phyloP scores from a whole-genome alignment of 2,888 invertebrate species.

The Petrophora chlorosata region DNA sequence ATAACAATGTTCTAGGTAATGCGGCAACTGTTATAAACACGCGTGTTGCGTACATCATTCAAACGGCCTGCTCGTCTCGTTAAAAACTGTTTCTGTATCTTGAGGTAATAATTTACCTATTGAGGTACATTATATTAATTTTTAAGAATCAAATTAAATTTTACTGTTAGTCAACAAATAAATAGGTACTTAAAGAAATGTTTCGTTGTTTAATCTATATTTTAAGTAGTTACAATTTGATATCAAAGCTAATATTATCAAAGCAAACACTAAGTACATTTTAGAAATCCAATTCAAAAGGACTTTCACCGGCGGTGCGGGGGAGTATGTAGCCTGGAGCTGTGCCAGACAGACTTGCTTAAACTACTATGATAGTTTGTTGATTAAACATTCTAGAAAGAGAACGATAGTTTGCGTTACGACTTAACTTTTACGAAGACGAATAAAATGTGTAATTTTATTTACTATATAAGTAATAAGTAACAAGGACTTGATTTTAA shows the following conservation, averaged over 20 bases:
- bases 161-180: no score
- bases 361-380: background rate
- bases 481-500: no score
- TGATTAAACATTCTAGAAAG: background rate
- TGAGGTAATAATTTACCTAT: no score
- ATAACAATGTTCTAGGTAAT: no score
- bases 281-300: conserved; percentile 26
- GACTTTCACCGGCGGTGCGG: conserved; percentile 47
- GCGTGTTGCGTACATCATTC: no score
- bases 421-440: background rate
- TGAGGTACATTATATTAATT: no score
- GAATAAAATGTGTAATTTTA: background rate
- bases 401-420: background rate
- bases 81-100: no score
- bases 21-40: no score
- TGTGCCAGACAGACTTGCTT: conserved; percentile 46
- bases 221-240: background rate
- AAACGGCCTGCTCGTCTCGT: no score
- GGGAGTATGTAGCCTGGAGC: conserved; percentile 42
- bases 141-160: no score
- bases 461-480: no score
- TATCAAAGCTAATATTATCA: conserved; percentile 7
- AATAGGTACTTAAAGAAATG: no score
- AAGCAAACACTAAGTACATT: conserved; percentile 10
- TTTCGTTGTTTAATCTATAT: background rate